These are phyloP conservation scores for Pelodiscus sinensis DNA, from an alignment of 2,113 vertebrate species.

Conservation along the genomic window DNA sequence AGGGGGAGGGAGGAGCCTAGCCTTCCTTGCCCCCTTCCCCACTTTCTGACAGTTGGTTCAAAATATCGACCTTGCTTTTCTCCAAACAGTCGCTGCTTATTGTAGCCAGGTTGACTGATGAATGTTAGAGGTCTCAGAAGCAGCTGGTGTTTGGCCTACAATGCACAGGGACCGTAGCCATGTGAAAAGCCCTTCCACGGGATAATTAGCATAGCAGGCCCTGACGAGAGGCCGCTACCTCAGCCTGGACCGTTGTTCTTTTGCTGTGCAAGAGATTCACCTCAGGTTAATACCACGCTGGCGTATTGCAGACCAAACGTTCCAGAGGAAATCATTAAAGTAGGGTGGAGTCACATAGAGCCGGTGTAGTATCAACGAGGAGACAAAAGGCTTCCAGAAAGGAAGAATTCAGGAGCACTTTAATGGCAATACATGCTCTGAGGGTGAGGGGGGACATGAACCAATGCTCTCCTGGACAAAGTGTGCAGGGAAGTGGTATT, in stretches of 20 bases:
- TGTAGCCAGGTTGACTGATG: slow-evolving; percentile 32
- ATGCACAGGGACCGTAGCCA: slow-evolving; percentile 54
- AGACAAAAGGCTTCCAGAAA: slow-evolving; percentile 42
- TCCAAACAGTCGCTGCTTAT: not conserved
- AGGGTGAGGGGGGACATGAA: not conserved
- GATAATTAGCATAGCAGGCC: slow-evolving; percentile 23
- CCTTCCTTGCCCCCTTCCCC: fast-evolving
- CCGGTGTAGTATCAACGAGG: not conserved
- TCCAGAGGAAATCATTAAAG: slow-evolving; percentile 42
- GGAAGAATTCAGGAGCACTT: slow-evolving; percentile 8
- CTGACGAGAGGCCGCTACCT: not conserved
- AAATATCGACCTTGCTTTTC: fast-evolving
- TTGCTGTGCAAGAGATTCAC: slow-evolving; percentile 10
- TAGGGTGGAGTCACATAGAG: slow-evolving; percentile 16
- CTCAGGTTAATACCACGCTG: not conserved
- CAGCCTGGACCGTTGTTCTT: fast-evolving
- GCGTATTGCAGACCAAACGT: not conserved
- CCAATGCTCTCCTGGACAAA: fast-evolving
- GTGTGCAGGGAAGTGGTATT: fast-evolving
- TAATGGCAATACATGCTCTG: fast-evolving
- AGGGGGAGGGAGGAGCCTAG: fast-evolving
- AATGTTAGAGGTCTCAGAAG: slow-evolving; percentile 46
- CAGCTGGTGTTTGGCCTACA: slow-evolving; percentile 66
- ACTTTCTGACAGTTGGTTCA: not conserved
- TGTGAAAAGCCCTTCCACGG: slow-evolving; percentile 29